phyloP scores from a whole-genome alignment of 2,113 vertebrate species.

The Alexandromys fortis region DNA sequence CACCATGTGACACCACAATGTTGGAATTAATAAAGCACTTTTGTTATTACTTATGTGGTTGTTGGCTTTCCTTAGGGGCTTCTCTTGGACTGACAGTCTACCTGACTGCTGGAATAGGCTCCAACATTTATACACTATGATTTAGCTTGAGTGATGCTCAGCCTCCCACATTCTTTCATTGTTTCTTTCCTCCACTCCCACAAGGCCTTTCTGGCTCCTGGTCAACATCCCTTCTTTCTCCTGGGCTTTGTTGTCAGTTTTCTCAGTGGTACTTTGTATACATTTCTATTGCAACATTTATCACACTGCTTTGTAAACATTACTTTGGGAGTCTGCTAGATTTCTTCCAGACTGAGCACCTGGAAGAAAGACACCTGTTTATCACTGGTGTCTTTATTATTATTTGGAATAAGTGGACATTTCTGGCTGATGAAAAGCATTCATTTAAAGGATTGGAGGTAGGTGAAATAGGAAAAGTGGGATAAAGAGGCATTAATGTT shows the following conservation, averaged over 20 bases:
- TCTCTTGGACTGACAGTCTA: too few species aligned
- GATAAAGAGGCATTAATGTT: not conserved
- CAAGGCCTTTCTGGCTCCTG: constrained; percentile 24
- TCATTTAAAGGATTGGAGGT: constrained; percentile 39
- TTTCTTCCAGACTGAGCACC: not conserved
- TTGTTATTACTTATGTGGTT: too few species aligned
- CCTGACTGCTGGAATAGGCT: too few species aligned
- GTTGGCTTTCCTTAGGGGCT: too few species aligned
- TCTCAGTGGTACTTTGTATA: not conserved
- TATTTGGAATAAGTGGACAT: constrained; percentile 34
- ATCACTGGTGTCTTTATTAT: constrained; percentile 15
- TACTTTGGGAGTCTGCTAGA: constrained; percentile 21
- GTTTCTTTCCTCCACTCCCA: not conserved
- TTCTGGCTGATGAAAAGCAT: constrained; percentile 40
- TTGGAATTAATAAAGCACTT: too few species aligned
- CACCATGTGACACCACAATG: too few species aligned
- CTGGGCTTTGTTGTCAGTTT: not conserved
- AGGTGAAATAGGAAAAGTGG: constrained; percentile 4
- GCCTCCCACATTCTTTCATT: not conserved
- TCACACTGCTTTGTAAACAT: constrained; percentile 50
- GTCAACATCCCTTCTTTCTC: not conserved
- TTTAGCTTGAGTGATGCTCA: not conserved
- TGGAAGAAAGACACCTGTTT: constrained; percentile 29
- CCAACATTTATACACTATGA: too few species aligned
- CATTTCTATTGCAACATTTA: not conserved